These are phyloP conservation scores for Toxostoma redivivum DNA, from an alignment of 2,113 vertebrate species.

Conservation along the genomic window DNA sequence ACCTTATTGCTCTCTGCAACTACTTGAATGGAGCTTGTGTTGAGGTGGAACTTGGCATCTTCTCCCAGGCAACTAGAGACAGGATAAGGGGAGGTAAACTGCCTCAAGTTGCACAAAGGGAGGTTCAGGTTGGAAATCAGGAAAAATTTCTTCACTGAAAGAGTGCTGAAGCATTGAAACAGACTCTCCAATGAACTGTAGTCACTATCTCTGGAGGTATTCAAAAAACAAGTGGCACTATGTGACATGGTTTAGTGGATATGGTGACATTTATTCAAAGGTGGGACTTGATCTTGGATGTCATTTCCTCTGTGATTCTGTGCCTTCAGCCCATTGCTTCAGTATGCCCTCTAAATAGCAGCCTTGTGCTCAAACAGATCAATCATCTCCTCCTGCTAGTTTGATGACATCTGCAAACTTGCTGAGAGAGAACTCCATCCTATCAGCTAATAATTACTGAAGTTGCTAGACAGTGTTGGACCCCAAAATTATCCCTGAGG, in stretches of 20 bases:
- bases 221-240: neutral
- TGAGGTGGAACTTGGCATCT: neutral
- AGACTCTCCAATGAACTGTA: neutral
- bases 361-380: neutral
- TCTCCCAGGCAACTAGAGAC: neutral
- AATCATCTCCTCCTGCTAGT: neutral
- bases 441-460: neutral
- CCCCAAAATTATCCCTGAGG: neutral
- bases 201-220: neutral
- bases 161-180: neutral
- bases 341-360: neutral
- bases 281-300: neutral
- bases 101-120: neutral
- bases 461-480: neutral
- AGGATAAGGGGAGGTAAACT: neutral
- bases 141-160: neutral
- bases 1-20: neutral
- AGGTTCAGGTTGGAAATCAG: neutral
- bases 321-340: neutral
- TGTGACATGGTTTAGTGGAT: neutral
- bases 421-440: neutral
- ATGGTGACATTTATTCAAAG: neutral
- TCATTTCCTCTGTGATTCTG: neutral
- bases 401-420: neutral
- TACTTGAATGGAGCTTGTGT: neutral